These are phyloP conservation scores for Actinia equina DNA, from an alignment of 64 coral and sea anemone genomes.

Conservation along the genomic window DNA sequence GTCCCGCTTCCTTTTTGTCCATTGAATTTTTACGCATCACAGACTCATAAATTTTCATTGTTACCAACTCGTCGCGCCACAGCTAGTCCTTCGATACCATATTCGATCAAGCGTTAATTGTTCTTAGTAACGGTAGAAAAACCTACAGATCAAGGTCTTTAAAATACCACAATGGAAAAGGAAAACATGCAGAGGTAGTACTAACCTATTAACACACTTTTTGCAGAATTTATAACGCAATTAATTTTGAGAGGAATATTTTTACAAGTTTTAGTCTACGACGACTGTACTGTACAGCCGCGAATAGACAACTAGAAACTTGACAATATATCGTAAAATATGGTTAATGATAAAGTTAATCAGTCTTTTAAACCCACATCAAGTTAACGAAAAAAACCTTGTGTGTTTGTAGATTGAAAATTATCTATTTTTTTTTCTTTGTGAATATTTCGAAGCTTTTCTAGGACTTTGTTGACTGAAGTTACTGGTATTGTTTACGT, in stretches of 20 bases:
- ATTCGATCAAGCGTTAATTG: background rate
- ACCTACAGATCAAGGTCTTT: background rate
- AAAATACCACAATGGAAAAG: background rate
- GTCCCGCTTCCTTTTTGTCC: background rate
- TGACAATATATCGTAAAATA: too few species aligned
- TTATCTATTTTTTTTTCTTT: background rate
- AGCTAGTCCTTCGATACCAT: background rate
- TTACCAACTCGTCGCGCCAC: background rate
- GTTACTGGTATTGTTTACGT: background rate
- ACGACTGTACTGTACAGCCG: too few species aligned
- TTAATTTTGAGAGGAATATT: too few species aligned
- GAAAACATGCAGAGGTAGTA: background rate
- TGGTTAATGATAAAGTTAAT: too few species aligned
- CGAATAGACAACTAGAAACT: too few species aligned
- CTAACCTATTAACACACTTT: background rate
- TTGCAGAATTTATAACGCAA: too few species aligned
- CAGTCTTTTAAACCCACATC: too few species aligned
- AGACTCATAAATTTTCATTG: background rate
- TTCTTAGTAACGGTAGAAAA: background rate
- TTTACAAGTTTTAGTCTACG: too few species aligned
- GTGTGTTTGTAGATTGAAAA: background rate
- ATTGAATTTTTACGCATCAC: background rate
- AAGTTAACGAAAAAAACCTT: too few species aligned
- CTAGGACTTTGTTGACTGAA: background rate
- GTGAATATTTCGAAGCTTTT: background rate